phyloP scores from a whole-genome alignment of 2,113 vertebrate species.

The Tricholaema leucomelas region DNA sequence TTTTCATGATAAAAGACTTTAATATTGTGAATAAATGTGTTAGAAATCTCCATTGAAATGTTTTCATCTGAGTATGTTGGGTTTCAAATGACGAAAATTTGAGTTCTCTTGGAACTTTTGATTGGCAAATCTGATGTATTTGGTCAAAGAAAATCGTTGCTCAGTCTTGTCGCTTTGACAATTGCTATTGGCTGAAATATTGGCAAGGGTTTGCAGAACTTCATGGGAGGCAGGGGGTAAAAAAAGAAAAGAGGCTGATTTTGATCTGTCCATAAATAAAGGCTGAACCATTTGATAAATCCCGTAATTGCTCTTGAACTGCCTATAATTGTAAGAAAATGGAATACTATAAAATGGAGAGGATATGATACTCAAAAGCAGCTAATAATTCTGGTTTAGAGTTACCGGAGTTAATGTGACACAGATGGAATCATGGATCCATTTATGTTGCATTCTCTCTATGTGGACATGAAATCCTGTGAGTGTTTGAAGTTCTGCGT shows the following conservation, averaged over 20 bases:
- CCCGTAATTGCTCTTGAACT: not conserved
- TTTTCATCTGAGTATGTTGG: not conserved
- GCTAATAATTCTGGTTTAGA: not conserved
- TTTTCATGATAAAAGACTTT: not conserved
- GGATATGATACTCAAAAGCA: not conserved
- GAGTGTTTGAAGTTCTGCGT: not conserved
- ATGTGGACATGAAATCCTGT: not conserved
- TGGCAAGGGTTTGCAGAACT: not conserved
- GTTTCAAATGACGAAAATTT: not conserved
- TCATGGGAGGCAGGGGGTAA: not conserved
- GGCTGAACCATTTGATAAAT: not conserved
- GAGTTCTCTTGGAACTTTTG: not conserved
- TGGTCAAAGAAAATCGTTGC: not conserved
- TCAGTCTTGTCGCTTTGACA: not conserved
- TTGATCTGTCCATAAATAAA: not conserved
- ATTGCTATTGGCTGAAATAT: not conserved
- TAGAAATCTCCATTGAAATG: not conserved
- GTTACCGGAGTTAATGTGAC: not conserved
- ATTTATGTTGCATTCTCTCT: not conserved
- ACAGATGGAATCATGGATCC: not conserved
- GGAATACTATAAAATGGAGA: not conserved
- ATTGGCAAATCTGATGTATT: not conserved
- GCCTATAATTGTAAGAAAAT: not conserved
- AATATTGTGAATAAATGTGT: not conserved
- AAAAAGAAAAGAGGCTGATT: not conserved